A percentile compares a stretch with the other conserved stretches of the same genome.
These are phyloP conservation scores for Drosophila jambulina DNA, from an alignment of 1,140 invertebrate species.

Conservation along the genomic window DNA sequence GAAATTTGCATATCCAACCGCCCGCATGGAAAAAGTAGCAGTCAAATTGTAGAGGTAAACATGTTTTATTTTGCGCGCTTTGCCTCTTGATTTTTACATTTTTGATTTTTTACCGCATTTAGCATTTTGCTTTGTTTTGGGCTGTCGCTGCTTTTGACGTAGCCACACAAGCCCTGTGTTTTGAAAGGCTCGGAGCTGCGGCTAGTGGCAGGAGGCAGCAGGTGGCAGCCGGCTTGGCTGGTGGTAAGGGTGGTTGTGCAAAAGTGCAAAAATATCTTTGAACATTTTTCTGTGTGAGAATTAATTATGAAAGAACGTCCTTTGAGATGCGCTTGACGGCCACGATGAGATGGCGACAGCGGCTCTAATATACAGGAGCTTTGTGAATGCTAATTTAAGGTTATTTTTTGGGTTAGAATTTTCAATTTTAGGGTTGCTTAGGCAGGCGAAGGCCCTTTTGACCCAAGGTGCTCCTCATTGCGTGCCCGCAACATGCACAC, in stretches of 20 bases:
- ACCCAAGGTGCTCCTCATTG: constrained; percentile 46
- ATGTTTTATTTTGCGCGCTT: constrained; percentile 54
- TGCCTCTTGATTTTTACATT: constrained; percentile 56
- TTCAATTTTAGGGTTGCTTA: constrained; percentile 11
- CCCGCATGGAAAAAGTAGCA: constrained; percentile 31
- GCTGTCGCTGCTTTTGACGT: constrained; percentile 70
- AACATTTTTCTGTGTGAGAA: constrained; percentile 71
- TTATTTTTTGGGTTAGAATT: constrained; percentile 26
- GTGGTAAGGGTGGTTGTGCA: constrained; percentile 19
- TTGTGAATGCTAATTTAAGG: constrained; percentile 61
- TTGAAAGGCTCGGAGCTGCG: constrained; percentile 14
- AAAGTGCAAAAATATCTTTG: constrained; percentile 74
- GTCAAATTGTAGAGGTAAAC: constrained; percentile 54
- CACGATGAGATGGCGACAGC: constrained; percentile 46
- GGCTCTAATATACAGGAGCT: constrained; percentile 20
- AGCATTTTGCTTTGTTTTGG: constrained; percentile 45
- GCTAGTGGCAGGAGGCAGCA: background rate
- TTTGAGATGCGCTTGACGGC: constrained; percentile 59
- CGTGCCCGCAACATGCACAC: constrained; percentile 39
- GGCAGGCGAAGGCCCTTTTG: constrained; percentile 2
- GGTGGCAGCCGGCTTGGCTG: constrained; percentile 5
- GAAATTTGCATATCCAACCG: constrained; percentile 62
- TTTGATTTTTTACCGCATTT: constrained; percentile 67
- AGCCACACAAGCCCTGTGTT: constrained; percentile 46
- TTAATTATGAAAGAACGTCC: constrained; percentile 73